These are phyloP conservation scores for Drosophila ogumai DNA, from an alignment of 1,140 invertebrate species.

Conservation along the genomic window DNA sequence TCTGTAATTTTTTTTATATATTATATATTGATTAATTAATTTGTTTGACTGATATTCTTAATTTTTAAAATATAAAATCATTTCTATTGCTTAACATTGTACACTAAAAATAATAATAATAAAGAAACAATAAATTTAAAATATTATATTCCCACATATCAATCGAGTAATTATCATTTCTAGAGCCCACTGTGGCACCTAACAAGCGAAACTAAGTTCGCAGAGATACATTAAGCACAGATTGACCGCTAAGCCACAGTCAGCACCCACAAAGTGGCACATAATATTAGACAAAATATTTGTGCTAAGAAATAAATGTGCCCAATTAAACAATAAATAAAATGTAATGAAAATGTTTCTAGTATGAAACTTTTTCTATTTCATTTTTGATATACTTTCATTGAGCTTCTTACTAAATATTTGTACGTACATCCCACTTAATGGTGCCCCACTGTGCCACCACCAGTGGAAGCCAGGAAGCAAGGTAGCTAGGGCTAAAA, in stretches of 20 bases:
- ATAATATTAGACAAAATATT: no score
- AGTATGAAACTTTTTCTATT: neutral
- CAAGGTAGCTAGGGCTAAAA: conserved; percentile 2
- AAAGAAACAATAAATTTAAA: no score
- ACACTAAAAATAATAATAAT: no score
- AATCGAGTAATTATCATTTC: no score
- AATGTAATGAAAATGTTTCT: neutral
- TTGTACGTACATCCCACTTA: neutral
- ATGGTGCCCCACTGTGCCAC: conserved; percentile 18
- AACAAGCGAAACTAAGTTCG: conserved; percentile 7
- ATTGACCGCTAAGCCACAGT: conserved; percentile 31
- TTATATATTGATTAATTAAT: no score
- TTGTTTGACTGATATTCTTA: no score
- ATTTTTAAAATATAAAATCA: no score
- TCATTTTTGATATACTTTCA: neutral
- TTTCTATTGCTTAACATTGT: no score
- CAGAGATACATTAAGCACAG: conserved; percentile 25
- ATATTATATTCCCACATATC: no score
- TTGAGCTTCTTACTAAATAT: no score
- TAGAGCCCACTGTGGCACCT: conserved; percentile 2
- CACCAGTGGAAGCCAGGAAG: neutral
- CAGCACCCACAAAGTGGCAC: neutral
- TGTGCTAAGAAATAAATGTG: neutral
- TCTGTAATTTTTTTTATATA: no score
- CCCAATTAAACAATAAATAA: neutral